Base-by-base conservation (phyloP, 2,797 vertebrate genomes). In the Rhinoraja longicauda region DNA sequence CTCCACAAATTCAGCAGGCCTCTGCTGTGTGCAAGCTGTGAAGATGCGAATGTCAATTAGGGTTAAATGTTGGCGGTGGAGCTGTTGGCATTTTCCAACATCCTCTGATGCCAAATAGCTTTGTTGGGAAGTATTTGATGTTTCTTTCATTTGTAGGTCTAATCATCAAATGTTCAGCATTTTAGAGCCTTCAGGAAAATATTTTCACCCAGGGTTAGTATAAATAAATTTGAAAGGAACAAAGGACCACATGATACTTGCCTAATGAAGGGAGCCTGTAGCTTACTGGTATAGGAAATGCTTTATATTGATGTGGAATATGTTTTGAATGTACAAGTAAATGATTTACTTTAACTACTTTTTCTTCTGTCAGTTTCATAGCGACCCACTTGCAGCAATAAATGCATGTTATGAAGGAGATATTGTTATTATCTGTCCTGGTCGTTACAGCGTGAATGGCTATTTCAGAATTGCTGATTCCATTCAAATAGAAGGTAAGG, bases 391-490 rank as follows among this genome's bases (percentile, higher is more conserved):
- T 76, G 94, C 95, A 93, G 98, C 98, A 8, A 94, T 98, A 93
- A 96, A 95, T 90, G 95, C 96, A 3, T 98, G 97, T 93, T 97
- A 97, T 6, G 96, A 98, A 93, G 97, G 97, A 0, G 98, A 99
- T 78, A 94, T 93, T 76, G 96, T 99, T 93, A 95, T 98, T 64
- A 93, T 98, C 93, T 97, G 98, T 91, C 97, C 98, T 0, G 98
- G 98, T 24, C 96, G 95, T 94, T 99, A 99, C 59, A 92, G 94
- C 82, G 96, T 98, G 8, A 96, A 96, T 81, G 96, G 96, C 24
- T 93, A 96, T 93, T 96, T 98, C 93, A 96, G 95, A 94, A 96
- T 98, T 79, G 96, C 97, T n/a, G 98, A 98, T 95, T 98, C 98
- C 81, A 94, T 98, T 93, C 95, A 96, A 36, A 59, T 99, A 72